Base-by-base conservation (phyloP, 2,797 vertebrate species). In the Pangasius djambal region DNA sequence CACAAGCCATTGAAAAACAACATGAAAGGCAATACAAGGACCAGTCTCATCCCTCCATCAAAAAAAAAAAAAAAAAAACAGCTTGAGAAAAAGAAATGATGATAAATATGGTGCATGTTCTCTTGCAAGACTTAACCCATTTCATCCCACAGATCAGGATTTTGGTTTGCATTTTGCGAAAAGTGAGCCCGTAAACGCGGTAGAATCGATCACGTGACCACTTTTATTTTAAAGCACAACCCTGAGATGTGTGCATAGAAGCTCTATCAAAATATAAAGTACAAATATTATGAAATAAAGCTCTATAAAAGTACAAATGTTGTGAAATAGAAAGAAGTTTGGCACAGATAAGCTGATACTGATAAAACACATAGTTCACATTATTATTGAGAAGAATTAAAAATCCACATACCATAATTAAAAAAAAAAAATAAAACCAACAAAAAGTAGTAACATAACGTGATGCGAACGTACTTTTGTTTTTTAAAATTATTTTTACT, bases 21-120 rank as follows among this genome's bases (percentile, higher is more conserved):
- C 86, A 72, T 89, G 79, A 89, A 88, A 88, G 57, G n/a, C 22
- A 34, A 59, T 20, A 8, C 2, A 57, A 57, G 50, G 52, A 18
- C 37, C 40, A 40, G 57, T 57, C 25, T 44, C 20, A 48, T 16
- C 34, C 12, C 22, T 6, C 1, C 0, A 44, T 85, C 37, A 22
- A n/a, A 40, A 72, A 37, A 34, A 44, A 74, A 44, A 74, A 34
- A 50, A 40, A 72, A 40, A 37, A 25, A 74, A 44, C 72, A 44
- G 22, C 20, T 37, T 83, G 12, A 37, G 31, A 10, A 15, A n/a
- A 48, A 84, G 10, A 67, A 12, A 37, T 63, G 4, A 48, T 31
- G 3, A 74, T 44, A 6, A 52, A 52, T 75, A 6, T 28, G 48
- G 12, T 57, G 52, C 9, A 10, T 55, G 10, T 20, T 79, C 7